Conservation (phyloP, 92 coral and sea anemone genomes). For the Epizoanthus scotinus region DNA sequence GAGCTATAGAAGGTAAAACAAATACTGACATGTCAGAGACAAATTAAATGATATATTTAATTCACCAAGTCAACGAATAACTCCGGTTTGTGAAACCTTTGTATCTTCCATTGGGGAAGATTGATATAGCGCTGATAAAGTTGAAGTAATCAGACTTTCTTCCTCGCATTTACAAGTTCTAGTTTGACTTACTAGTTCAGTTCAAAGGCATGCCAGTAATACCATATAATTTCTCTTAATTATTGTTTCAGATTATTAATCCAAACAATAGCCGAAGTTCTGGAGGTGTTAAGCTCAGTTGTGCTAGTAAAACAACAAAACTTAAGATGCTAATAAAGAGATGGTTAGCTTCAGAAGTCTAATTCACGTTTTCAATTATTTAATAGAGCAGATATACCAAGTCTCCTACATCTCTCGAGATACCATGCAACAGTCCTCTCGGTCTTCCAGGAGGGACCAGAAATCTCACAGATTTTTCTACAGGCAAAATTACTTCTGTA, state of each 20-base stretch:
- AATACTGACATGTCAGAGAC: not conserved
- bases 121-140: not conserved
- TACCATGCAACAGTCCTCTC: no score
- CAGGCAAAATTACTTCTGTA: no score
- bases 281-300: constrained; percentile 5
- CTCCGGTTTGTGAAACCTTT: not conserved
- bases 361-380: not conserved
- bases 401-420: no score
- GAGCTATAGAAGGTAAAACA: not conserved
- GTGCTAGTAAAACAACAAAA: not conserved
- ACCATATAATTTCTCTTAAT: not conserved
- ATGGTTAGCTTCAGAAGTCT: not conserved
- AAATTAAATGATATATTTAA: not conserved
- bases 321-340: not conserved
- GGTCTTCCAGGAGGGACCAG: no score
- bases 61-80: not conserved
- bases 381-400: not conserved
- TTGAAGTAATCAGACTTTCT: not conserved
- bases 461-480: no score
- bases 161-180: not conserved
- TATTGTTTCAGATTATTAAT: not conserved
- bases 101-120: not conserved
- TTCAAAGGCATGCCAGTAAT: not conserved
- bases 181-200: not conserved
- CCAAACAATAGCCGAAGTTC: not conserved